Percentiles rank a stretch among this genome's conserved stretches.
Conservation (phyloP, 2,797 vertebrate species). For the Acipenser ruthenus region DNA sequence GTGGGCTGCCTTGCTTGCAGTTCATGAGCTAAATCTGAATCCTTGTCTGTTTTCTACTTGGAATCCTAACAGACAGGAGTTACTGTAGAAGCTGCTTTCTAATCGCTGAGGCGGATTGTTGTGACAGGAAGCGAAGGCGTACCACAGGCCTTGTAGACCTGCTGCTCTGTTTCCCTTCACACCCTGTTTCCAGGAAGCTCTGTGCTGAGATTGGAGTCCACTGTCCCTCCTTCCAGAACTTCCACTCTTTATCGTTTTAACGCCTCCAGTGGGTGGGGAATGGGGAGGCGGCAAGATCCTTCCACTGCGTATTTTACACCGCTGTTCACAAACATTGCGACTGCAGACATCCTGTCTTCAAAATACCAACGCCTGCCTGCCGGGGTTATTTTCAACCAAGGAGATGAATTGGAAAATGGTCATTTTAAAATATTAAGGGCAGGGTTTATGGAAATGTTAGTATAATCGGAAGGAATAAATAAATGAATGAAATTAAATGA, state of each 20-base stretch:
- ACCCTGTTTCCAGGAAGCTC: conserved; percentile 31
- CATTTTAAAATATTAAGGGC: not conserved
- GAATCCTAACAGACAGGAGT: not conserved
- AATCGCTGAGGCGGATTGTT: conserved; percentile 7
- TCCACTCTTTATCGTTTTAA: conserved; percentile 57
- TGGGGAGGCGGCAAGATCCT: conserved; percentile 2
- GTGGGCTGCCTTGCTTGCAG: no score
- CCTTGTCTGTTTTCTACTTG: no score
- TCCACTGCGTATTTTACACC: not conserved
- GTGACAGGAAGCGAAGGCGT: conserved; percentile 22
- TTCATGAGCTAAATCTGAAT: no score
- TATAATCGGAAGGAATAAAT: not conserved
- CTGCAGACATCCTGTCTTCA: conserved; percentile 7
- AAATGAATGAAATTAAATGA: no score
- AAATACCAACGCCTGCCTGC: conserved; percentile 13
- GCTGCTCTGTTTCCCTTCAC: conserved; percentile 28
- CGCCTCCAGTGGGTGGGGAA: conserved; percentile 42
- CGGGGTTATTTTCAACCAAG: conserved; percentile 26
- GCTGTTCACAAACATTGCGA: not conserved
- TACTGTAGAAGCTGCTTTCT: not conserved
- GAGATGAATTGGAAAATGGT: conserved; percentile 23
- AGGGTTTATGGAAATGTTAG: conserved; percentile 7
- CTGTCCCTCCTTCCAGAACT: conserved; percentile 43
- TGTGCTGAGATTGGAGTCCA: conserved; percentile 20
- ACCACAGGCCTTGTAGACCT: conserved; percentile 11